Evolutionary conservation across 2,888 invertebrate genomes (phyloP).

Genomic region (Rhingia rostrata): DNA sequence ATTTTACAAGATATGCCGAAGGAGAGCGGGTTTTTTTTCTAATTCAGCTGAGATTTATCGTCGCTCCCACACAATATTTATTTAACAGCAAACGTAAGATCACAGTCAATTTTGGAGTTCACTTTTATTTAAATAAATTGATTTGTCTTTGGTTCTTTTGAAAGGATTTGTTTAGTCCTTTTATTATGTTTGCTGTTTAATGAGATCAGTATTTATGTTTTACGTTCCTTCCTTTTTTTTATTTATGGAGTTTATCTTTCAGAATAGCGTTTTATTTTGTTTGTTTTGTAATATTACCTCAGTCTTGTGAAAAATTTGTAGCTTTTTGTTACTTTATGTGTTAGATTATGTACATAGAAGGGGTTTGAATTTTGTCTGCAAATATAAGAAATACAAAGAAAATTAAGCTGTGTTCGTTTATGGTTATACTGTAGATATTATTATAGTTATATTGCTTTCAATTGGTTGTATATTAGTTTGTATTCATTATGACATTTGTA

Average conservation of each 20-base stretch:
- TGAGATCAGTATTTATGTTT: conserved; percentile 66
- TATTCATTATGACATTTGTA: too few species aligned
- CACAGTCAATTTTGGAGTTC: conserved; percentile 70
- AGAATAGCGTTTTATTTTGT: conserved; percentile 54
- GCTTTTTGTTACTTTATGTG: conserved; percentile 67
- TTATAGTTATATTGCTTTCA: neutral
- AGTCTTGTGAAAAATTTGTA: conserved; percentile 74
- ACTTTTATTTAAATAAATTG: conserved; percentile 11
- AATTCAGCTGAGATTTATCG: conserved; percentile 62
- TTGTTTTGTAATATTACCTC: conserved; percentile 63
- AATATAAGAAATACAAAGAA: neutral
- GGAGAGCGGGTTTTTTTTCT: conserved; percentile 1
- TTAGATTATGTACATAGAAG: conserved; percentile 71
- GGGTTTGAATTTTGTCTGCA: conserved; percentile 63
- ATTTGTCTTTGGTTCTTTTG: conserved; percentile 68
- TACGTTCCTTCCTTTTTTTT: conserved; percentile 49
- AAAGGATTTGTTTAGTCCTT: conserved; percentile 44
- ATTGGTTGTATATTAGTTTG: neutral
- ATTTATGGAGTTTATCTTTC: conserved; percentile 51
- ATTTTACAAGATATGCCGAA: conserved; percentile 26
- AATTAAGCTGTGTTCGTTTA: neutral
- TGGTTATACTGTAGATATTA: too few species aligned
- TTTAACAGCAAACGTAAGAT: conserved; percentile 55
- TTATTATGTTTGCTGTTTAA: conserved; percentile 17
- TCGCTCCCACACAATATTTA: conserved; percentile 47